Evolutionary conservation across 2,113 vertebrate genomes (phyloP).

Genomic region (Cryptomyrus ogoouensis): DNA sequence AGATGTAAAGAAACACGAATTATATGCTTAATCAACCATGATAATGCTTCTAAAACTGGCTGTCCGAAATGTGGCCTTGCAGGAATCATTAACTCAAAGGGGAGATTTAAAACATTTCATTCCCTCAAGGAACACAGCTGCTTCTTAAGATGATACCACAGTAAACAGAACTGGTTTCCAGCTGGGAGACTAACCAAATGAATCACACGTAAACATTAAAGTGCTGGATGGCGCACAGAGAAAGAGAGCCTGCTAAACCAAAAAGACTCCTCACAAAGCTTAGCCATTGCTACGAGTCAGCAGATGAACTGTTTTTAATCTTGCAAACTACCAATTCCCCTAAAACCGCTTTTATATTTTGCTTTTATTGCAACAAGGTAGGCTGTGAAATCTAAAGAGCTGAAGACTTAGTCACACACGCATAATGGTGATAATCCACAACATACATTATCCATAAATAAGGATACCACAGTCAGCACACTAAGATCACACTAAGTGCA

Average conservation of each 20-base stretch:
- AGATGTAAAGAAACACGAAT: neutral
- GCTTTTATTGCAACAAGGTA: neutral
- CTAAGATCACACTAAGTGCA: neutral
- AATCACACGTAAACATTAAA: neutral
- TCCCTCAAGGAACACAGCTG: constrained; percentile 2
- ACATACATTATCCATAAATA: neutral
- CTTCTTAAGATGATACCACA: neutral
- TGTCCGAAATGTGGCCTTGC: neutral
- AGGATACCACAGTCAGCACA: neutral
- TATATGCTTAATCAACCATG: neutral
- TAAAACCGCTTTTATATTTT: neutral
- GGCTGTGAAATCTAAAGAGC: neutral
- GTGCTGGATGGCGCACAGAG: neutral
- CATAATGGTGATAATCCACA: neutral
- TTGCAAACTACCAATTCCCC: neutral
- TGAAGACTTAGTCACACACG: neutral
- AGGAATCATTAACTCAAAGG: neutral
- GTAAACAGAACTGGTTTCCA: neutral
- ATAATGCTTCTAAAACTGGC: neutral
- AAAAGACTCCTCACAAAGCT: neutral
- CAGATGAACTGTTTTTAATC: neutral
- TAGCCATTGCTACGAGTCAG: neutral
- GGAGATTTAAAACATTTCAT: neutral
- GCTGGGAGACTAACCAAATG: neutral
- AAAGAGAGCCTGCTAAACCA: neutral